Base-by-base conservation (phyloP, 2,888 invertebrate genomes). In the Agrotis exclamationis region DNA sequence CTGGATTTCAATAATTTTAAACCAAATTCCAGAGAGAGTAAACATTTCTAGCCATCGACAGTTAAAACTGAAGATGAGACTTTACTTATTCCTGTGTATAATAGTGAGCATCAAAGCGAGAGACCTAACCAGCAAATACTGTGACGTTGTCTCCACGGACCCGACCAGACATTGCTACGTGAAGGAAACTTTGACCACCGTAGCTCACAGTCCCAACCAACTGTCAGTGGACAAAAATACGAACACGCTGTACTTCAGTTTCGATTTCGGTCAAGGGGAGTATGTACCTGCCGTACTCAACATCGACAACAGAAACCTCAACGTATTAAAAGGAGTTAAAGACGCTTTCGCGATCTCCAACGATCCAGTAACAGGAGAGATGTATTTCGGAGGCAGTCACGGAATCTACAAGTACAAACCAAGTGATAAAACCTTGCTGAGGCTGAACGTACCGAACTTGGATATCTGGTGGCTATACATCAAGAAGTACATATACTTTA, bases 401-500 rank as follows among this genome's bases (percentile, higher is more conserved):
- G 95, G 95, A 0, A 93, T 95, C 62, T 95, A 95, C 82, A 93
- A 83, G 82, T 95, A 93, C 82, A 88, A 87, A 53, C 78, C 92
- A 0, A 18, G 6, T 0, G 50, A 70, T 0, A 93, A 90, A 69
- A 85, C 70, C 7, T 81, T 95, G 22, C 89, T 88, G 47, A 86
- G 91, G 20, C 80, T 95, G 0, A 89, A 90, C 4, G 76, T 92
- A 2, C 85, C 80, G 1, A 89, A 94, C 76, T 82, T 95, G 24
- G 95, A 95, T 60, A 87, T 95, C 14, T 95, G 95, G 95, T 95
- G 95, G 95, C 47, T 95, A 4, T 88, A 88, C 39, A 82, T 93
- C 2, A 93, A 91, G 50, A 87, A 90, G 0, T 64, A 85, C 5
- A 87, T 95, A 16, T 93, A 92, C 70, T 95, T 94, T 51, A 89